Conservation (phyloP, 2,888 invertebrate species). For the Rhagonycha fulva region DNA sequence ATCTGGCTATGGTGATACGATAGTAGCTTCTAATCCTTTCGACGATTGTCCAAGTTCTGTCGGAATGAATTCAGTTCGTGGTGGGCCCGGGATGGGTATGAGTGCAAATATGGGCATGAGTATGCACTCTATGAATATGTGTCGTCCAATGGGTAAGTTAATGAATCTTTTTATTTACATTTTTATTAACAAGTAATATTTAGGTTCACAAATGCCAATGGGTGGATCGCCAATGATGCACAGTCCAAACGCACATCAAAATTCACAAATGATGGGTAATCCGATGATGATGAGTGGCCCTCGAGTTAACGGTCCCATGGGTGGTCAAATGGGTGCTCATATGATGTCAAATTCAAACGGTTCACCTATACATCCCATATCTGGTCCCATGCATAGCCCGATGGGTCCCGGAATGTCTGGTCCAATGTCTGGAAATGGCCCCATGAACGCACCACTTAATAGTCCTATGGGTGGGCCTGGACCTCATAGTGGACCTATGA, state of each 20-base stretch:
- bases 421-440: constrained; percentile 58
- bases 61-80: constrained; percentile 49
- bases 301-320: constrained; percentile 52
- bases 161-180: background rate
- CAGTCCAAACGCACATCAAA: constrained; percentile 52
- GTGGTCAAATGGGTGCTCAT: constrained; percentile 51
- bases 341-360: constrained; percentile 68
- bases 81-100: constrained; percentile 51
- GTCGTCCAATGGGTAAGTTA: constrained; percentile 66
- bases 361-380: constrained; percentile 58
- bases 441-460: constrained; percentile 73
- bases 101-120: constrained; percentile 59
- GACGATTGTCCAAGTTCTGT: constrained; percentile 78
- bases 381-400: constrained; percentile 48
- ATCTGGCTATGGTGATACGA: constrained; percentile 90
- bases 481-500: constrained; percentile 63
- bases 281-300: constrained; percentile 57
- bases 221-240: constrained; percentile 54
- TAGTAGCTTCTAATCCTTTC: constrained; percentile 93
- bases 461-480: constrained; percentile 69
- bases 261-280: constrained; percentile 48
- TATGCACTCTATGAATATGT: constrained; percentile 59
- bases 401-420: constrained; percentile 62
- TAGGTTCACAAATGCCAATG: constrained; percentile 42
- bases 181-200: background rate